phyloP scores from a whole-genome alignment of 2,888 invertebrate genomes.

The Acanthosepion pharaonis region DNA sequence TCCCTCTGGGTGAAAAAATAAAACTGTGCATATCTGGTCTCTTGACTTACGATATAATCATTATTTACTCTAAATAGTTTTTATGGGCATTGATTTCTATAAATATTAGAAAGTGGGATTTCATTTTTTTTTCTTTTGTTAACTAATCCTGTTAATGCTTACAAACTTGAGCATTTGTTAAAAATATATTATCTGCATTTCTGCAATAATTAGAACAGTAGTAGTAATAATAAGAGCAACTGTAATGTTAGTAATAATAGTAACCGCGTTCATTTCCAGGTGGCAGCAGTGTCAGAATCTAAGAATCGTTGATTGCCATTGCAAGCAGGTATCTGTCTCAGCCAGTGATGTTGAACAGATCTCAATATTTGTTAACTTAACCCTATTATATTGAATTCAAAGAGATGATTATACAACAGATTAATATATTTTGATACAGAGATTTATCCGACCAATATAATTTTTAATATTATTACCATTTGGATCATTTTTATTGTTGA shows the following conservation, averaged over 20 bases:
- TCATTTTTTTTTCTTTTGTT: not conserved
- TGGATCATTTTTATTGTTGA: not conserved
- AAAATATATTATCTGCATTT: too few relatives aligned
- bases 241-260: not conserved
- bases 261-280: not conserved
- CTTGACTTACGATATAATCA: too few relatives aligned
- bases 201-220: not conserved
- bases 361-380: slow-evolving; percentile 39
- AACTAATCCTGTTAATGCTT: too few relatives aligned
- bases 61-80: too few relatives aligned
- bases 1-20: too few relatives aligned
- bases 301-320: slow-evolving; percentile 39
- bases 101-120: not conserved
- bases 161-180: too few relatives aligned
- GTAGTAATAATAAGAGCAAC: too few relatives aligned
- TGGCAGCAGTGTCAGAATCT: not conserved
- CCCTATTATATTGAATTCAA: not conserved
- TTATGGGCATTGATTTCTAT: too few relatives aligned
- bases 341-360: slow-evolving; percentile 45
- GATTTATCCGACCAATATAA: slow-evolving; percentile 41
- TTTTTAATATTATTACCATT: not conserved
- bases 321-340: slow-evolving; percentile 44
- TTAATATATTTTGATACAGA: slow-evolving; percentile 44
- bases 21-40: too few relatives aligned
- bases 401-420: slow-evolving; percentile 15